Evolutionary conservation across 2,888 invertebrate genomes (phyloP), one percentile per base, ranked within the genome.

Genomic region (Myopa testacea): DNA sequence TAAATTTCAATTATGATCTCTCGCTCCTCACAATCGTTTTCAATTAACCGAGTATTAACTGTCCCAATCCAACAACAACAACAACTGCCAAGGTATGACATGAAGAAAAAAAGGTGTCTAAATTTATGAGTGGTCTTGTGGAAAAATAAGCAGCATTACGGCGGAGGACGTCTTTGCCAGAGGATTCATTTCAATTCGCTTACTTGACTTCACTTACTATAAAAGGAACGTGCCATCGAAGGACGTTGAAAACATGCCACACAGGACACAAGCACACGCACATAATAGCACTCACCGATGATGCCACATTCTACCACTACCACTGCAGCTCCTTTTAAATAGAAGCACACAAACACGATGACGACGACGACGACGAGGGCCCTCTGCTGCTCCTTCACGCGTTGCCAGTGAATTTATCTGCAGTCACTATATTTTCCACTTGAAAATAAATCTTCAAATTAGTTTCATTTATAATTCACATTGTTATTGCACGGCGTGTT

Each of bases 391-490:
- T n/a, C 16, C 38, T n/a, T n/a, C n/a, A 40, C 3, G 38, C 71
- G 37, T 50, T 34, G 16, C 10, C 26, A 76, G 76, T 60, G 60
- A 68, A 69, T 76, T 76, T 76, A 76, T 76, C 76, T 76, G 76
- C 76, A 76, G 68, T 76, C 75, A 75, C 75, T 75, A 75, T 67
- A 76, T 63, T 70, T 50, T 40, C 77, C 52, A 63, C 77, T 63
- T 71, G 65, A 52, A 72, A 77, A 71, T 77, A 77, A 77, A 71
- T 77, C 77, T 71, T 77, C 63, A 77, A 77, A 77, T 77, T 77
- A 77, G 77, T 77, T 77, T 77, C 65, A 77, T 77, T 77, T 77
- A 71, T 77, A 71, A 52, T 77, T 50, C 72, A 72, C 77, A 77
- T 67, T 77, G 77, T 77, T 65, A 63, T 72, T 71, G 55, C 65